Percentiles rank a stretch among this genome's conserved stretches.
These are phyloP conservation scores for Paramuricea clavata DNA, from an alignment of 92 coral and sea anemone species.

Conservation along the genomic window DNA sequence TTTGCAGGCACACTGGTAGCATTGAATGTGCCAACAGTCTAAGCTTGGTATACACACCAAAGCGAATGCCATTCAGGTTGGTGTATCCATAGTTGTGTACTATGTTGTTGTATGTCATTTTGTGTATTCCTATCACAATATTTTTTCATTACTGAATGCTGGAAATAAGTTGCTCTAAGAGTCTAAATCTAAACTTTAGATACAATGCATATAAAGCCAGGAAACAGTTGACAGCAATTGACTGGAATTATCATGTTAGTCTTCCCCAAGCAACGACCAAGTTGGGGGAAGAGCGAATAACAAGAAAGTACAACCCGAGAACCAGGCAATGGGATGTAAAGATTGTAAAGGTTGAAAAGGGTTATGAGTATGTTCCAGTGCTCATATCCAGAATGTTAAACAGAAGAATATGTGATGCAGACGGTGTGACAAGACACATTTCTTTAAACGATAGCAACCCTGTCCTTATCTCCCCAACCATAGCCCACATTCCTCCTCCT, in stretches of 20 bases:
- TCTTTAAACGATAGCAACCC: constrained; percentile 18
- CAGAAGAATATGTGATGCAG: neutral
- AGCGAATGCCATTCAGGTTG: neutral
- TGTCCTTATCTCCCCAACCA: constrained; percentile 7
- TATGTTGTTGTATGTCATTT: neutral
- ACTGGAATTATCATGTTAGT: too few relatives aligned
- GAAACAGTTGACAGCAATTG: too few relatives aligned
- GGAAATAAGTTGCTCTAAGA: neutral
- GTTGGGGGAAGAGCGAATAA: neutral
- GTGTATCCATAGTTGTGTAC: neutral
- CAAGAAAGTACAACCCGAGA: neutral
- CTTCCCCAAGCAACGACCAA: too few relatives aligned
- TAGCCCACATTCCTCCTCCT: constrained; percentile 4
- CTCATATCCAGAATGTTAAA: neutral
- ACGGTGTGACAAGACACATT: neutral
- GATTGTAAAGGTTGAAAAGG: neutral
- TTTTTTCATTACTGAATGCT: neutral
- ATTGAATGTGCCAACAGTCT: neutral
- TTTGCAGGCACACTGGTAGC: neutral
- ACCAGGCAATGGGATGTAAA: neutral
- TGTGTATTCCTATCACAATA: neutral
- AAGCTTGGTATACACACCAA: neutral
- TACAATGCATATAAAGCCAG: too few relatives aligned
- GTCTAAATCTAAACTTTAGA: neutral
- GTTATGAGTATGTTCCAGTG: neutral